A percentile compares a stretch with the other conserved stretches of the same genome.
Conservation (phyloP, 2,888 invertebrate species). For the Psylliodes chrysocephalus region DNA sequence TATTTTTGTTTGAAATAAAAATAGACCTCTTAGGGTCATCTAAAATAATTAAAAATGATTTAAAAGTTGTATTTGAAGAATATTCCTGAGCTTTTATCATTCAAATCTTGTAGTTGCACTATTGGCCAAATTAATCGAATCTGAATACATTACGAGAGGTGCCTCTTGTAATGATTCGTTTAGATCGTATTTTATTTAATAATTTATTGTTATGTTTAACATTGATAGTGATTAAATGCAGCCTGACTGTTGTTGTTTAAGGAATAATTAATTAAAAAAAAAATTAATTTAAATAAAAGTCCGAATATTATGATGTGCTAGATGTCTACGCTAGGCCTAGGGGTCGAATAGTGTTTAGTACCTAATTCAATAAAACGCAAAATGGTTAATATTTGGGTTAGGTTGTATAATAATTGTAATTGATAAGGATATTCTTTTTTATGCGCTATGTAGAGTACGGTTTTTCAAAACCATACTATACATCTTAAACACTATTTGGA, state of each 20-base stretch:
- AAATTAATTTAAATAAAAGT: neutral
- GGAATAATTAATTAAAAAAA: neutral
- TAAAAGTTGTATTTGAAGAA: too few relatives aligned
- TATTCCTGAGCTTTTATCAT: too few relatives aligned
- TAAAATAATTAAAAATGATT: too few relatives aligned
- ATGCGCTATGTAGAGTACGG: neutral
- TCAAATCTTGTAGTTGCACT: neutral
- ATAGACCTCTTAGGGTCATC: too few relatives aligned
- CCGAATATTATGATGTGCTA: conserved; percentile 14
- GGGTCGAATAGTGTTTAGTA: conserved; percentile 18
- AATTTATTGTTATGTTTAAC: conserved; percentile 4
- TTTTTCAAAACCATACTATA: neutral
- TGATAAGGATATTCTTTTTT: conserved; percentile 4
- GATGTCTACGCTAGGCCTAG: conserved; percentile 13
- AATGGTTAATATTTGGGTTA: conserved; percentile 19
- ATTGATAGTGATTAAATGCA: conserved; percentile 8
- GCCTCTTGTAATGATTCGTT: neutral
- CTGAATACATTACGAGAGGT: neutral
- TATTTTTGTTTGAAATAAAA: too few relatives aligned
- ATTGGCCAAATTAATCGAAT: neutral
- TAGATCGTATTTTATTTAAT: neutral
- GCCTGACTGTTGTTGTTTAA: conserved; percentile 3
- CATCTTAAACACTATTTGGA: conserved; percentile 14
- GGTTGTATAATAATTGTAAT: conserved; percentile 15
- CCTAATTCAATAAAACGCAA: conserved; percentile 9